A percentile compares a stretch with the other conserved stretches of the same genome.
phyloP scores from a whole-genome alignment of 2,797 vertebrate species.

The Hirundo rustica region DNA sequence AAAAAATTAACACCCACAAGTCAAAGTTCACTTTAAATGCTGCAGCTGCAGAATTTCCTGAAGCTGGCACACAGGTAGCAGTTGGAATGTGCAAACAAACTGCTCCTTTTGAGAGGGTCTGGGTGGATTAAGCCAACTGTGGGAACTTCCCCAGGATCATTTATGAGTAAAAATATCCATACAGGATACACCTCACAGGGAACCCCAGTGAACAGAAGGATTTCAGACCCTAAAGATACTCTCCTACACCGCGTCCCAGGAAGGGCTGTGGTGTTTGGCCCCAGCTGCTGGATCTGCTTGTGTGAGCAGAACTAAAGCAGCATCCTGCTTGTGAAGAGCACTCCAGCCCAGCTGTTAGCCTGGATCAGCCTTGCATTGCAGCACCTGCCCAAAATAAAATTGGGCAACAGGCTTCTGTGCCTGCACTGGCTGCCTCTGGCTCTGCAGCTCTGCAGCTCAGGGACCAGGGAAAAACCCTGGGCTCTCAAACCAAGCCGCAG shows the following conservation, averaged over 20 bases:
- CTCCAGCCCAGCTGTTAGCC: constrained; percentile 43
- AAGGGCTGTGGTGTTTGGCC: not conserved
- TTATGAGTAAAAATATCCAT: not conserved
- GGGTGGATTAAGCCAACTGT: not conserved
- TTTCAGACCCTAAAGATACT: not conserved
- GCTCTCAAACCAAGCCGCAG: not conserved
- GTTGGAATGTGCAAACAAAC: not conserved
- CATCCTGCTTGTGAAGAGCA: constrained; percentile 20
- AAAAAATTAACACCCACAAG: not conserved
- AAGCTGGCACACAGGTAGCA: not conserved
- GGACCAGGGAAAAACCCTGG: not conserved
- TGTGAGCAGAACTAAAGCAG: not conserved
- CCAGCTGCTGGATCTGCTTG: not conserved
- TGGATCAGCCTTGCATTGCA: constrained; percentile 45
- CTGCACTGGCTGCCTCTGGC: constrained; percentile 1
- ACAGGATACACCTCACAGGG: not conserved
- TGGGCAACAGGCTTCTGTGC: constrained; percentile 7
- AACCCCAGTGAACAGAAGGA: not conserved
- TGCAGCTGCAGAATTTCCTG: not conserved
- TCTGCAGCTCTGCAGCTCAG: not conserved
- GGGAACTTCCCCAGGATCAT: not conserved
- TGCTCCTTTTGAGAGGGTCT: not conserved
- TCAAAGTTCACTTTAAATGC: not conserved
- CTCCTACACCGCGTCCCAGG: not conserved
- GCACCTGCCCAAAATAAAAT: constrained; percentile 47